Evolutionary conservation across 2,113 vertebrate species (phyloP), one percentile per base, ranked within the genome.

Genomic region (Oceanodroma tethys): DNA sequence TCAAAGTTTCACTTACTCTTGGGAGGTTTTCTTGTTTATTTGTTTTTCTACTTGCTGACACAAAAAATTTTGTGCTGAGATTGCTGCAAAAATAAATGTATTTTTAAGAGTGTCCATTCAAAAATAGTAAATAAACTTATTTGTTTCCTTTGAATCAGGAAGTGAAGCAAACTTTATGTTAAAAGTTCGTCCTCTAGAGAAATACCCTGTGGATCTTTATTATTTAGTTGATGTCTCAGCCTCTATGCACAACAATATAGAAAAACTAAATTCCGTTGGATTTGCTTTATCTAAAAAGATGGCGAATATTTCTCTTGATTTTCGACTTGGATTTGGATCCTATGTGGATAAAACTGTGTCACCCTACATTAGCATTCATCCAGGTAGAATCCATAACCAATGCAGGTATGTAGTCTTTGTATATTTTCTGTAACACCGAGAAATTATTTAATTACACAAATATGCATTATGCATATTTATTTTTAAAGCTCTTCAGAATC

Each of bases 281-380:
- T 98, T 98, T 92, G 99, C 99, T 78, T 98, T 99, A 94, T 99
- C 99, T 73, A 99, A 98, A 80, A 99, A 98, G 81, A 99, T 99
- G 99, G 98, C 94, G 13, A 98, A 98, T 87, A 98, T 99, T 97
- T 99, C 99, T 86, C 98, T 97, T 59, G 99, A 99, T 98, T 99
- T 99, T 93, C 98, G 98, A 95, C 98, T 99, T 91, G 99, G 99
- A 75, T 99, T 99, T 92, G 99, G 99, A 93, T 99, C 99, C 1
- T 99, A 99, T 48, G 99, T 99, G 93, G 99, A 99, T 98, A 99
- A 99, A 95, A 99, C 99, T 6, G 99, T 99, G 34, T 99, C 99
- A 30, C 99, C 99, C 6, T 99, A 99, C 94, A 99, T 99, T 90
- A 99, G 99, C 66, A 99, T 99, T 84, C 99, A 99, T 91, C 99